Percentiles rank a stretch among this genome's conserved stretches.
These are phyloP conservation scores for Augiades crinisus DNA, from an alignment of 2,888 invertebrate genomes.

Conservation along the genomic window DNA sequence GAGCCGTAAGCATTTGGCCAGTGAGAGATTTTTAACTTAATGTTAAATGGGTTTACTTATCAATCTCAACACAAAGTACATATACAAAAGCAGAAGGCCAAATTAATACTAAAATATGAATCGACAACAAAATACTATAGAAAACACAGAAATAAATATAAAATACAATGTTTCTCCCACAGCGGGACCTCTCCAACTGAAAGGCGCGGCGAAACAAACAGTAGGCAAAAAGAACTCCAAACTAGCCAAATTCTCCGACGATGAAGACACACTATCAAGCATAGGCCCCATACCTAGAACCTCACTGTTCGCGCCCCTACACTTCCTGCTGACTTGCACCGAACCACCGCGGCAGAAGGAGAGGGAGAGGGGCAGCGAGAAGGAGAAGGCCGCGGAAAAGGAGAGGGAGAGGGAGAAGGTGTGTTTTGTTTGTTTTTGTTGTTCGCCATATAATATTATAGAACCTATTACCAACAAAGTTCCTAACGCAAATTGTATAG, in stretches of 20 bases:
- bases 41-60: too few relatives aligned
- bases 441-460: slow-evolving; percentile 97
- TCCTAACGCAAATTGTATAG: slow-evolving; percentile 92
- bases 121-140: too few relatives aligned
- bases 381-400: background rate
- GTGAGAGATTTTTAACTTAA: too few relatives aligned
- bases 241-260: slow-evolving; percentile 70
- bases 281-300: slow-evolving; percentile 80
- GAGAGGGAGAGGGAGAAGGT: slow-evolving; percentile 1
- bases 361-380: background rate
- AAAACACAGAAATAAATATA: too few relatives aligned
- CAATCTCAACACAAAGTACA: too few relatives aligned
- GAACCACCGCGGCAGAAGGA: slow-evolving; percentile 43
- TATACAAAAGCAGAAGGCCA: too few relatives aligned
- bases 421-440: too few relatives aligned
- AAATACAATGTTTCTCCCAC: slow-evolving; percentile 25
- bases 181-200: slow-evolving; percentile 73
- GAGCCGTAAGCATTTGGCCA: too few relatives aligned
- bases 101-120: too few relatives aligned
- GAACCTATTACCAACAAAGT: slow-evolving; percentile 95
- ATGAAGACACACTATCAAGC: slow-evolving; percentile 63
- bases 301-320: slow-evolving; percentile 74
- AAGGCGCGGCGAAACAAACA: slow-evolving; percentile 77
- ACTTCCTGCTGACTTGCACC: slow-evolving; percentile 82
- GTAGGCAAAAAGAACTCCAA: slow-evolving; percentile 76